phyloP scores from a whole-genome alignment of 2,113 vertebrate genomes.

The Eubucco bourcierii region DNA sequence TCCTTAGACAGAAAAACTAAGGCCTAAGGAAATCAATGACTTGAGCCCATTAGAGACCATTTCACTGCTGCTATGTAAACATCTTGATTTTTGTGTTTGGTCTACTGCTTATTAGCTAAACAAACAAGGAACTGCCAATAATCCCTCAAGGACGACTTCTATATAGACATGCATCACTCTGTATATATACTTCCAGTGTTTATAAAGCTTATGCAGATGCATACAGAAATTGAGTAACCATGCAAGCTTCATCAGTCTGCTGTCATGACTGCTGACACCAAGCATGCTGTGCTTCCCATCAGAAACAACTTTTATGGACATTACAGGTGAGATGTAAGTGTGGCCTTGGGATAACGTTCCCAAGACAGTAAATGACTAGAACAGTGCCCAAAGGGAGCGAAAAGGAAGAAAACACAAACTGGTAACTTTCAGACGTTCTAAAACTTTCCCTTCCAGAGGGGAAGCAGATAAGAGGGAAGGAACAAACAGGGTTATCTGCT shows the following conservation, averaged over 20 bases:
- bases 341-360: background rate
- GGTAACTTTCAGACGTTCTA: background rate
- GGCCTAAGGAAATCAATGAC: background rate
- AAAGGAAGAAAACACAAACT: background rate
- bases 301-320: background rate
- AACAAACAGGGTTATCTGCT: background rate
- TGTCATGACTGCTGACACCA: background rate
- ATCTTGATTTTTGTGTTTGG: conserved; percentile 1
- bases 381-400: background rate
- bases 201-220: background rate
- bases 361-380: background rate
- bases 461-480: background rate
- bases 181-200: background rate
- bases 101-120: conserved; percentile 18
- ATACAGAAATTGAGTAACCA: background rate
- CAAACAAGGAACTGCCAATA: conserved; percentile 27
- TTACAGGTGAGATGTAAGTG: background rate
- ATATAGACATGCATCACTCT: background rate
- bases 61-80: background rate
- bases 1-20: background rate
- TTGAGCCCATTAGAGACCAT: background rate
- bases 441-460: background rate
- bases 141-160: background rate
- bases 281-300: background rate
- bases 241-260: background rate